These are phyloP conservation scores for Parauchenoglanis punctatus DNA, from an alignment of 2,797 vertebrate genomes.

Conservation along the genomic window DNA sequence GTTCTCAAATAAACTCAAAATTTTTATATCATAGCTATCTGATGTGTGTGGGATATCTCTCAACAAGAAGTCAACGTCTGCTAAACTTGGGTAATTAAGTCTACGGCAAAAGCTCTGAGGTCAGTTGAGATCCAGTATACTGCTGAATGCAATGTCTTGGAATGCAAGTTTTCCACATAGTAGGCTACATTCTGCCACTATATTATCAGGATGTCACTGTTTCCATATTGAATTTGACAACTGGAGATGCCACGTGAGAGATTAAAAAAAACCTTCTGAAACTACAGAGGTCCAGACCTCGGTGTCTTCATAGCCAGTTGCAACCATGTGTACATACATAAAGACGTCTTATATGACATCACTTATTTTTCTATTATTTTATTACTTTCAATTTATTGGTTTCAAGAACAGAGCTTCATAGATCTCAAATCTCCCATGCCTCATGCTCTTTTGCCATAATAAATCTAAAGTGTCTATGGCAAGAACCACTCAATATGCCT, in stretches of 20 bases:
- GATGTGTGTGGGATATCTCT: background rate
- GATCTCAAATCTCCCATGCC: background rate
- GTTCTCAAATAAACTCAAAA: background rate
- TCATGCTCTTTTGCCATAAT: background rate
- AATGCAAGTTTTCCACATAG: background rate
- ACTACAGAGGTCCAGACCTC: background rate
- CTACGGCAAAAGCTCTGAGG: slow-evolving; percentile 6
- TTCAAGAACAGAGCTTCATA: background rate
- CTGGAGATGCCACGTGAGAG: background rate
- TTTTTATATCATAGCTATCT: background rate
- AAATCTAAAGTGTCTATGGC: background rate
- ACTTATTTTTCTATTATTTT: slow-evolving; percentile 1
- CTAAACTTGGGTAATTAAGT: background rate
- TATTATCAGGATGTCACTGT: background rate
- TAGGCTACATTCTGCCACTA: background rate
- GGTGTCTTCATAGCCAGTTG: background rate
- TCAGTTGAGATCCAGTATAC: background rate
- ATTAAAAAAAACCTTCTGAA: background rate
- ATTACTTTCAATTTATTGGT: background rate
- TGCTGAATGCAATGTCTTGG: background rate
- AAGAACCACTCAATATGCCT: background rate
- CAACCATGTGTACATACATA: background rate
- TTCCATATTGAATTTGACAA: background rate
- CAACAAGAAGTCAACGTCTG: background rate
- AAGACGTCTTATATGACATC: background rate